These are phyloP conservation scores for Danionella cerebrum DNA, from an alignment of 2,113 vertebrate species.

Conservation along the genomic window DNA sequence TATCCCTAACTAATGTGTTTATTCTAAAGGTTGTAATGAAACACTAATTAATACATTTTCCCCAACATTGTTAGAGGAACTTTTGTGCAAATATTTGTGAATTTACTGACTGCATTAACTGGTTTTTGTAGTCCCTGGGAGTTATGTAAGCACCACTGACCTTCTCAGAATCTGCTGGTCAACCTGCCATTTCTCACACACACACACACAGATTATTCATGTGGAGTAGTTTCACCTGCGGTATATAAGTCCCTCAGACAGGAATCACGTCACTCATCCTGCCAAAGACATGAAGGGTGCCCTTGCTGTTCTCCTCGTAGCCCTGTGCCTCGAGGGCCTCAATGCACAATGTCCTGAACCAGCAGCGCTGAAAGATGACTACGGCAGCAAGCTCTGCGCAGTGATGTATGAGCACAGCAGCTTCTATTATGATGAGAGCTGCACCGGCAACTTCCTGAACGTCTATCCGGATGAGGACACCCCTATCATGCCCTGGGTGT, in stretches of 20 bases:
- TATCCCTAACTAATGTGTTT: too few species aligned
- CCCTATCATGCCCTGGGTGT: conserved; percentile 52
- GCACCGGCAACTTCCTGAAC: conserved; percentile 37
- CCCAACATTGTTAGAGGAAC: too few species aligned
- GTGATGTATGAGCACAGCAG: conserved; percentile 52
- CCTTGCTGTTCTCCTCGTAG: conserved; percentile 21
- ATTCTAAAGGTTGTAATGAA: too few species aligned
- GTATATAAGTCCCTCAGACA: conserved; percentile 1
- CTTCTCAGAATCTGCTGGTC: conserved; percentile 15
- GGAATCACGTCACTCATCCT: neutral
- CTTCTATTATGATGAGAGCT: conserved; percentile 65
- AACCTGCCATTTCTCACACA: conserved; percentile 17
- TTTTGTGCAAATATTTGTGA: too few species aligned
- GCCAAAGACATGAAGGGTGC: conserved; percentile 36
- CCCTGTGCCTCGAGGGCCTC: conserved; percentile 30
- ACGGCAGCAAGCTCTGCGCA: conserved; percentile 59
- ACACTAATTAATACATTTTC: too few species aligned
- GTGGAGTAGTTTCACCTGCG: neutral
- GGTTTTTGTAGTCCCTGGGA: too few species aligned
- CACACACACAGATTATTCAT: conserved; percentile 1
- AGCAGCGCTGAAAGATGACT: rapidly evolving
- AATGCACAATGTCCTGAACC: conserved; percentile 52
- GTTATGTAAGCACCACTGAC: too few species aligned
- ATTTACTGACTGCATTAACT: too few species aligned
- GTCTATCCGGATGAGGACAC: conserved; percentile 30